Evolutionary conservation across 1,140 invertebrate genomes (phyloP).

Genomic region (Drosophila parvula): DNA sequence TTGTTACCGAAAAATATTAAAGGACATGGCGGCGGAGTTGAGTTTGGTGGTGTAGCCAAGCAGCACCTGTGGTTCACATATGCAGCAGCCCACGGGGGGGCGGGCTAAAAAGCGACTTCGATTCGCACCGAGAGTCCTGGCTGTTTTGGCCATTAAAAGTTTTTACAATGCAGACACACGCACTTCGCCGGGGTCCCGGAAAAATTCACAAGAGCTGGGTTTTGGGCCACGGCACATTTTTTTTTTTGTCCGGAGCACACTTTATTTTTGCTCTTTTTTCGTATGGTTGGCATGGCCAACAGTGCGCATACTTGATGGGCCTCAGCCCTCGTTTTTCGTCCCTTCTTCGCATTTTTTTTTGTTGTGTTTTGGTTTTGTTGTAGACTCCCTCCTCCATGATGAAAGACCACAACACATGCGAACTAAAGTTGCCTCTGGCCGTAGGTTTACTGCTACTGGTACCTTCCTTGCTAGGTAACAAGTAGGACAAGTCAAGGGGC

Average conservation of each 20-base stretch:
- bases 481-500: slow-evolving; percentile 75
- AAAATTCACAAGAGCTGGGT: slow-evolving; percentile 3
- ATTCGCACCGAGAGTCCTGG: slow-evolving; percentile 13
- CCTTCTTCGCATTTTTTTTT: slow-evolving; percentile 4
- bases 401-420: slow-evolving; percentile 80
- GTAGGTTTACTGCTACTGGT: slow-evolving; percentile 22
- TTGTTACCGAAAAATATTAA: slow-evolving; percentile 51
- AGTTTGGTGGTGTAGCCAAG: slow-evolving; percentile 10
- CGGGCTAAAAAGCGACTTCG: slow-evolving; percentile 15
- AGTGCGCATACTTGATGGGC: slow-evolving; percentile 77
- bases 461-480: slow-evolving; percentile 58
- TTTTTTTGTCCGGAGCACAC: slow-evolving; percentile 23
- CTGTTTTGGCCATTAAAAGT: slow-evolving; percentile 72
- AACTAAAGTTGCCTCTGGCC: slow-evolving; percentile 60
- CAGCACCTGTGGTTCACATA: slow-evolving; percentile 75
- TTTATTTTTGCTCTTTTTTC: slow-evolving; percentile 36
- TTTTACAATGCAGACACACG: slow-evolving; percentile 82
- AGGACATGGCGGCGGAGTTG: background rate
- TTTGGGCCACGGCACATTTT: slow-evolving; percentile 14
- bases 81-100: slow-evolving; percentile 29
- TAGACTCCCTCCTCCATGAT: slow-evolving; percentile 44
- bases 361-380: background rate
- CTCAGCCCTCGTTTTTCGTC: background rate
- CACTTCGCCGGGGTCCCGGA: slow-evolving; percentile 51
- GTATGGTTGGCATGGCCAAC: slow-evolving; percentile 61